A percentile compares a stretch with the other conserved stretches of the same genome.
These are phyloP conservation scores for Labroides dimidiatus DNA, from an alignment of 2,797 vertebrate genomes.

Conservation along the genomic window DNA sequence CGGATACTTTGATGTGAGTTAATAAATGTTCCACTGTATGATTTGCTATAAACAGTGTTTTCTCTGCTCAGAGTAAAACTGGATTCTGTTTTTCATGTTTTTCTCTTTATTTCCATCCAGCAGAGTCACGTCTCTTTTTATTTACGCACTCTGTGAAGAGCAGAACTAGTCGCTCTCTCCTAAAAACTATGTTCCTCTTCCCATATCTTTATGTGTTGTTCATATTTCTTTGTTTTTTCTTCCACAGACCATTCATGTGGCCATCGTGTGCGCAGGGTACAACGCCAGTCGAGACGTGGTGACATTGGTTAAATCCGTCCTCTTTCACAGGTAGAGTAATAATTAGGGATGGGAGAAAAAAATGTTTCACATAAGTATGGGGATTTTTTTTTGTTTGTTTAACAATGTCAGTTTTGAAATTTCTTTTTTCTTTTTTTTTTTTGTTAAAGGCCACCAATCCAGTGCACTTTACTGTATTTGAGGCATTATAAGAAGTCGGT, in stretches of 20 bases:
- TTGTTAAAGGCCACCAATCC: too few species aligned
- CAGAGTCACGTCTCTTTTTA: not conserved
- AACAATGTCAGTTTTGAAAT: too few species aligned
- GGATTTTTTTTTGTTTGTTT: too few species aligned
- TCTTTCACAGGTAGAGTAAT: constrained; percentile 93
- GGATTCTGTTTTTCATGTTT: not conserved
- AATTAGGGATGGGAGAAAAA: too few species aligned
- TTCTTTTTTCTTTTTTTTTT: too few species aligned
- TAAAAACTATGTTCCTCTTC: too few species aligned
- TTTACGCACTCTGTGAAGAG: not conserved
- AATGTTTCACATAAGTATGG: too few species aligned
- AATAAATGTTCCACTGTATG: not conserved
- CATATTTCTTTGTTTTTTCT: not conserved
- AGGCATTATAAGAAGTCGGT: too few species aligned
- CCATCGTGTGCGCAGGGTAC: constrained; percentile 97
- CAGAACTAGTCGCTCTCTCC: not conserved
- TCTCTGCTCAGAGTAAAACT: not conserved
- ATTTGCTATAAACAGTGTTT: not conserved
- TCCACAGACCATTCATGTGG: constrained; percentile 94
- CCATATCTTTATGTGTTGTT: not conserved
- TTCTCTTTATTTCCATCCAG: not conserved
- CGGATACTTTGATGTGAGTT: not conserved
- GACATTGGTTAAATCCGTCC: constrained; percentile 96
- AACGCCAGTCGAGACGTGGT: constrained; percentile 98
- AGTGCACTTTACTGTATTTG: too few species aligned